Percentiles rank a stretch among this genome's conserved stretches.
phyloP scores from a whole-genome alignment of 2,888 invertebrate genomes.

The Theodoxus fluviatilis region DNA sequence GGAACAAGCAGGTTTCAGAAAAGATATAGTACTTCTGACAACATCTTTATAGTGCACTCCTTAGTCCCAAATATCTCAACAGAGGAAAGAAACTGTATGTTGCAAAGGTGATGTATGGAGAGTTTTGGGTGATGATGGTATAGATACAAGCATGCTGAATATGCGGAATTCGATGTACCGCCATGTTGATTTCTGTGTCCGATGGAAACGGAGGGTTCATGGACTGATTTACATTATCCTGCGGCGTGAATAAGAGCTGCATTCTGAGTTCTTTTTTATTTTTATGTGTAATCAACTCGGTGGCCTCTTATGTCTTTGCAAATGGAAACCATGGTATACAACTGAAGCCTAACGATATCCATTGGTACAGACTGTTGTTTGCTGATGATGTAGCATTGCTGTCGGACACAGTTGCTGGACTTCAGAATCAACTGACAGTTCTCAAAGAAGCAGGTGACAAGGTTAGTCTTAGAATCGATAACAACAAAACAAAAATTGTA shows the following conservation, averaged over 20 bases:
- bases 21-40: not conserved
- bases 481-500: not conserved
- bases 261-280: not conserved
- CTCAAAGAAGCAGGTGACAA: not conserved
- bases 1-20: slow-evolving; percentile 15
- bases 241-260: not conserved
- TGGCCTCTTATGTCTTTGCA: not conserved
- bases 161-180: not conserved
- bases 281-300: not conserved
- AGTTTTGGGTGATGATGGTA: not conserved
- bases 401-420: not conserved
- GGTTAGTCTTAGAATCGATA: not conserved
- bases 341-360: not conserved
- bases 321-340: slow-evolving; percentile 3
- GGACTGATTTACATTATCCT: not conserved
- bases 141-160: not conserved
- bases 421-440: slow-evolving; percentile 6
- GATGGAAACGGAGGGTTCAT: not conserved
- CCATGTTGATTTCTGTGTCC: not conserved
- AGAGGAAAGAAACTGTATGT: not conserved
- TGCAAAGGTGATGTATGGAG: slow-evolving; percentile 4
- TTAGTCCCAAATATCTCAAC: not conserved
- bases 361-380: slow-evolving; percentile 3
- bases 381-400: slow-evolving; percentile 8
- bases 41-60: slow-evolving; percentile 6